A percentile compares a stretch with the other conserved stretches of the same genome.
Conservation (phyloP, 2,113 vertebrate species). For the Odobenus rosmarus region DNA sequence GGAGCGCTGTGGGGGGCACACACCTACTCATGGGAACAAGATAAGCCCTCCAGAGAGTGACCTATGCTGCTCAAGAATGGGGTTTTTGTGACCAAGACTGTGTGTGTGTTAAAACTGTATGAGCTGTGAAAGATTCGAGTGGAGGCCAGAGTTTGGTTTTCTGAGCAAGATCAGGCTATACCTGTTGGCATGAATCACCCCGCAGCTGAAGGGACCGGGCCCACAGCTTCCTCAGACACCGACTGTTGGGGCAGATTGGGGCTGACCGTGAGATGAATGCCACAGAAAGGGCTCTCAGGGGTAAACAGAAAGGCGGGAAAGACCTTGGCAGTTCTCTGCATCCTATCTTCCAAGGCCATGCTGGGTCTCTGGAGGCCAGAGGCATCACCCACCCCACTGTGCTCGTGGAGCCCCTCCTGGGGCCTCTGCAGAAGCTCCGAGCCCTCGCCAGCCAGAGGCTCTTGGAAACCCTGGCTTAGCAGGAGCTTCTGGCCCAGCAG, state of each 20-base stretch:
- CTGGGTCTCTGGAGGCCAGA: neutral
- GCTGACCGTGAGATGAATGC: conserved; percentile 35
- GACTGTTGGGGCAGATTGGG: conserved; percentile 10
- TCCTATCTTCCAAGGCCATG: neutral
- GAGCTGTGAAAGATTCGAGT: conserved; percentile 41
- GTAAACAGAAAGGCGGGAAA: neutral
- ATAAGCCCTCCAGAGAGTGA: neutral
- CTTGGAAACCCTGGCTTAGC: neutral
- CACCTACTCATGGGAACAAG: neutral
- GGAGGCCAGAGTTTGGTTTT: neutral
- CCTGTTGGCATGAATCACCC: conserved; percentile 63
- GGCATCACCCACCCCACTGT: no score
- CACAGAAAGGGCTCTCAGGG: conserved; percentile 55
- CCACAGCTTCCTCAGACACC: conserved; percentile 44
- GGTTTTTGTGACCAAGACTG: neutral
- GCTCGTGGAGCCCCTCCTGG: neutral
- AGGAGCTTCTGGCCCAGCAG: rapidly evolving
- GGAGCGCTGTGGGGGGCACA: neutral
- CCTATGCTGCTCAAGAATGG: neutral
- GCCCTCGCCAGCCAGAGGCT: neutral
- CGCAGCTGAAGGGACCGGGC: neutral
- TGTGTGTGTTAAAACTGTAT: conserved; percentile 22
- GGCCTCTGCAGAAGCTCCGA: neutral
- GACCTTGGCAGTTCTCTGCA: neutral
- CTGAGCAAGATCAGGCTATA: conserved; percentile 18